Percentiles rank a stretch among this genome's conserved stretches.
Conservation (phyloP, 2,888 invertebrate species). For the Isoperla grammatica region DNA sequence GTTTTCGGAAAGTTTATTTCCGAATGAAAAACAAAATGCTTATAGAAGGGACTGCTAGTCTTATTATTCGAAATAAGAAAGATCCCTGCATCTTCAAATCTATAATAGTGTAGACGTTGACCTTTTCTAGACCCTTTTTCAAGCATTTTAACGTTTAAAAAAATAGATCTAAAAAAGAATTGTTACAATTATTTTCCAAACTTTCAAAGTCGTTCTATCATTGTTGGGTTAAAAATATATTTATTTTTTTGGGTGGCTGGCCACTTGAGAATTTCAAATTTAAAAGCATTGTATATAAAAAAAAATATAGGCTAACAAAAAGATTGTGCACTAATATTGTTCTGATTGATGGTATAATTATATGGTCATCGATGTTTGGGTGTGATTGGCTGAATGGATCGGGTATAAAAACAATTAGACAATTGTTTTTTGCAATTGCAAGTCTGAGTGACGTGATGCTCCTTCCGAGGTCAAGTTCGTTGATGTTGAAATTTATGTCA, state of each 20-base stretch:
- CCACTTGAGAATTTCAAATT: conserved; percentile 19
- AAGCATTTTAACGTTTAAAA: conserved; percentile 19
- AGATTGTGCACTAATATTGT: conserved; percentile 11
- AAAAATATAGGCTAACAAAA: conserved; percentile 8
- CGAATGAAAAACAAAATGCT: no score
- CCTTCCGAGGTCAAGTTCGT: background rate
- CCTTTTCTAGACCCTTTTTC: conserved; percentile 6
- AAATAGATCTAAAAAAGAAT: conserved; percentile 14
- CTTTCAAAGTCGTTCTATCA: conserved; percentile 9
- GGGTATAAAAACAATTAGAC: background rate
- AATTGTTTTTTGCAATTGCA: background rate
- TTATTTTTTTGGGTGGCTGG: conserved; percentile 23
- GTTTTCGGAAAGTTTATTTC: no score
- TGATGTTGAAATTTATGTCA: conserved; percentile 12
- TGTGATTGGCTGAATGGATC: background rate
- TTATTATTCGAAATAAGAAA: no score
- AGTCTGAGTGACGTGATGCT: background rate
- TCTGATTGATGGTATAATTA: no score
- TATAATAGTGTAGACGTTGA: background rate
- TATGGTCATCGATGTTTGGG: background rate
- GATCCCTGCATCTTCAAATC: no score
- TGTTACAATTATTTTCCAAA: conserved; percentile 3
- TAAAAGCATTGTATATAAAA: conserved; percentile 11
- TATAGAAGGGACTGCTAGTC: no score
- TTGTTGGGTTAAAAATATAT: conserved; percentile 17